Base-by-base conservation (phyloP, 2,888 invertebrate species). In the Spisula subtruncata region DNA sequence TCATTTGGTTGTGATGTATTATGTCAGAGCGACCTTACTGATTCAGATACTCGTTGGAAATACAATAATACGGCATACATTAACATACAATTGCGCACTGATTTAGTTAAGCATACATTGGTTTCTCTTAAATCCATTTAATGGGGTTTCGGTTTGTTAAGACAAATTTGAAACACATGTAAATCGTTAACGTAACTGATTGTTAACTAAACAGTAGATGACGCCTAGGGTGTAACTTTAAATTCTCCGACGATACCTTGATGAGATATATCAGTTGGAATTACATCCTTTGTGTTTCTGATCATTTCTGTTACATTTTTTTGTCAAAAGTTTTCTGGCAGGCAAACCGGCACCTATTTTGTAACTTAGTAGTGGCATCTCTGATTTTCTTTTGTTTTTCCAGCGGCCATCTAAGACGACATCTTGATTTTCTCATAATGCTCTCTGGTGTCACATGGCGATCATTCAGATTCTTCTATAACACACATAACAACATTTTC, bases 131-230 rank as follows among this genome's bases (percentile, higher is more conserved):
- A 75, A 75, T 35, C 35, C 35, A 18, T 32, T 35, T 16, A 75
- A 35, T 32, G 75, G 18, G 18, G 32, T 32, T 20, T 35, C 18
- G 75, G 75, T 75, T 75, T 32, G 75, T 75, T 75, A 75, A 75
- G 75, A 75, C 75, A 75, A 75, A 75, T 75, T 75, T 75, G 18
- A 75, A 75, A 75, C 75, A 75, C 75, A 75, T 75, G 75, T 32
- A 75, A 75, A 75, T 75, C 35, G 75, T 75, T 75, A 75, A 16
- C 16, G 16, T 18, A 75, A 75, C 32, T 32, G 35, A 32, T 75
- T 25, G 25, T 75, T 75, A 75, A 8, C 32, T 18, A 35, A 35
- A 35, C 75, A 35, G 16, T 35, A 14, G 5, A 18, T 29, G 35
- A 18, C 18, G 35, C 75, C 35, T 32, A 32, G 75, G 75, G 75